A percentile compares a stretch with the other conserved stretches of the same genome.
phyloP scores from a whole-genome alignment of 2,113 vertebrate species.

The Stomatorhinus ivindoensis region DNA sequence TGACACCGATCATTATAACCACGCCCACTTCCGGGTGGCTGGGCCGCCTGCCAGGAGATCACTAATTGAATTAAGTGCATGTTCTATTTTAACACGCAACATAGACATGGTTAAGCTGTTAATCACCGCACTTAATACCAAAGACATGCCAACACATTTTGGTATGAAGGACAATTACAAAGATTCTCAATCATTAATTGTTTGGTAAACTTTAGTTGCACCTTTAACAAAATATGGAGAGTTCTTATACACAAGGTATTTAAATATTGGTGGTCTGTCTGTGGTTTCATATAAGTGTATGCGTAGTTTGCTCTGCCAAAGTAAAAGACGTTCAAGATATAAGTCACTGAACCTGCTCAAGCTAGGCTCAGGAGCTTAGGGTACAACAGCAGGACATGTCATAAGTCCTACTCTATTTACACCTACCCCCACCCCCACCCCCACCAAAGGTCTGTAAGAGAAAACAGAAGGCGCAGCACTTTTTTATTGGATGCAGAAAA shows the following conservation, averaged over 20 bases:
- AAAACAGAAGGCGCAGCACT: neutral
- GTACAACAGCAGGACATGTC: neutral
- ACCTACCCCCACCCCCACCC: neutral
- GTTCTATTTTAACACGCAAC: neutral
- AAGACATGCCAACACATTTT: neutral
- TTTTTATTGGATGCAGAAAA: neutral
- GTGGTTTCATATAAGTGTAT: neutral
- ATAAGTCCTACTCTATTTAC: neutral
- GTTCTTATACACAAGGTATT: neutral
- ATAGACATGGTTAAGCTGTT: neutral
- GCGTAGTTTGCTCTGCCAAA: neutral
- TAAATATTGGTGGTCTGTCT: neutral
- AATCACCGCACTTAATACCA: neutral
- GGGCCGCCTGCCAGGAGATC: slow-evolving; percentile 72
- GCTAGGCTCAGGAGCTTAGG: neutral
- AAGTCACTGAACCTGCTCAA: neutral
- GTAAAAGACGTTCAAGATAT: neutral
- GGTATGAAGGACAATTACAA: neutral
- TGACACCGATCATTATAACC: slow-evolving; percentile 85
- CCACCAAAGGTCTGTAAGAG: neutral
- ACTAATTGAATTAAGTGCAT: slow-evolving; percentile 71
- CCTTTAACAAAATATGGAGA: neutral
- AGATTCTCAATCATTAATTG: neutral
- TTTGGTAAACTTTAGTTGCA: neutral
- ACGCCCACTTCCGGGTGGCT: slow-evolving; percentile 76